Percentiles rank a stretch among this genome's conserved stretches.
phyloP scores from a whole-genome alignment of 2,888 invertebrate species.

The Sialis lutaria region DNA sequence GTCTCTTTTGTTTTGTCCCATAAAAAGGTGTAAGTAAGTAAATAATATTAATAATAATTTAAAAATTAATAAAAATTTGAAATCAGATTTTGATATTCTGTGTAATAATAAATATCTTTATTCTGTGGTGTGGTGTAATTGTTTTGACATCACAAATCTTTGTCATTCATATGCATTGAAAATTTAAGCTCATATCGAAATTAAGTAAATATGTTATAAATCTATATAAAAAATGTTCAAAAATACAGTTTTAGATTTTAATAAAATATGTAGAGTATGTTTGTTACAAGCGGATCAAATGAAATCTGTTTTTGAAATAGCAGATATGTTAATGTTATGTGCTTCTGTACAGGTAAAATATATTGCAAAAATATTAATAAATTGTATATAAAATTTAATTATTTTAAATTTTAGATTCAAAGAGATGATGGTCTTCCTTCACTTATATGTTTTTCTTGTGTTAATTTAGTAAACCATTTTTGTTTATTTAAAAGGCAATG shows the following conservation, averaged over 20 bases:
- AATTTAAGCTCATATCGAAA: too few relatives aligned
- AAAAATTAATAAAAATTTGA: too few relatives aligned
- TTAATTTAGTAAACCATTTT: slow-evolving; percentile 13
- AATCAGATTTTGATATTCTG: too few relatives aligned
- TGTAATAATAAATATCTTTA: too few relatives aligned
- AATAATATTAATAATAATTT: too few relatives aligned
- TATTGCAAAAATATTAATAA: background rate
- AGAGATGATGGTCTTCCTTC: slow-evolving; percentile 15
- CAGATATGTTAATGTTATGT: slow-evolving; percentile 17
- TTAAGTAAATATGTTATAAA: too few relatives aligned
- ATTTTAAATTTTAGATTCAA: slow-evolving; percentile 13
- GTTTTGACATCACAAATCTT: too few relatives aligned
- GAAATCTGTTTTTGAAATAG: slow-evolving; percentile 20
- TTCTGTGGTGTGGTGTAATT: too few relatives aligned
- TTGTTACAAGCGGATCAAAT: slow-evolving; percentile 22
- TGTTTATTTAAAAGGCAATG: slow-evolving; percentile 17
- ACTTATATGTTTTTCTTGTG: slow-evolving; percentile 17
- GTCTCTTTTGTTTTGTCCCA: too few relatives aligned
- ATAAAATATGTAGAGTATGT: slow-evolving; percentile 31
- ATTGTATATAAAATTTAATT: background rate
- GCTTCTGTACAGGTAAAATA: slow-evolving; percentile 16
- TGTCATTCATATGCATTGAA: too few relatives aligned
- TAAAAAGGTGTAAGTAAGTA: too few relatives aligned
- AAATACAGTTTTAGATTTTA: slow-evolving; percentile 9
- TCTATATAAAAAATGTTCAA: background rate